These are phyloP conservation scores for Danio rerio DNA, from an alignment of 2,113 vertebrate species.

Conservation along the genomic window DNA sequence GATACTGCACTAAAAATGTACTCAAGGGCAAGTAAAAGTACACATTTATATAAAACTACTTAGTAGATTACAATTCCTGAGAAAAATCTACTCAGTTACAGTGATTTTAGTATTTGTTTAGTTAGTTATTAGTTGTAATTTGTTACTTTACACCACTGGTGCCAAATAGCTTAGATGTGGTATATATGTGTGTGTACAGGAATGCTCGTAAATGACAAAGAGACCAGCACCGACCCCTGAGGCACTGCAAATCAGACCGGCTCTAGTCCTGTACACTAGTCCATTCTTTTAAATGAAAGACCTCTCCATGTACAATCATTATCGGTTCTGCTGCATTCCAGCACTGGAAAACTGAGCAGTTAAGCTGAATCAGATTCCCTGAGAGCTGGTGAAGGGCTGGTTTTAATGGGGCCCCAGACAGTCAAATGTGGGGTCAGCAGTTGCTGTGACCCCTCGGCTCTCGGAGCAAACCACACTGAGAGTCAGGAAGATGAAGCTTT, in stretches of 20 bases:
- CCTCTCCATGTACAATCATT: constrained; percentile 3
- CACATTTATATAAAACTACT: too few species aligned
- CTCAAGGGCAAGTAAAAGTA: too few species aligned
- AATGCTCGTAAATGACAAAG: constrained; percentile 19
- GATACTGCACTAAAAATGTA: too few species aligned
- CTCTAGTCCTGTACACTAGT: constrained; percentile 6
- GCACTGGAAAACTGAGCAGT: constrained; percentile 25
- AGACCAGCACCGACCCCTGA: background rate
- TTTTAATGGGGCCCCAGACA: constrained; percentile 15
- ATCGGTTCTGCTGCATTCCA: constrained; percentile 31
- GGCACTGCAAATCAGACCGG: constrained; percentile 9
- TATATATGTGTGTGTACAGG: background rate
- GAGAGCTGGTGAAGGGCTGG: background rate
- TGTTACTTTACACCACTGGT: too few species aligned
- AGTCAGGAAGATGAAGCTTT: constrained; percentile 29
- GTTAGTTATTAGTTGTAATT: too few species aligned
- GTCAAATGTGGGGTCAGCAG: constrained; percentile 34
- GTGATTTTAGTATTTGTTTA: too few species aligned
- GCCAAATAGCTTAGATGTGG: background rate
- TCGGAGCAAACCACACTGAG: background rate
- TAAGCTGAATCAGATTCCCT: constrained; percentile 37
- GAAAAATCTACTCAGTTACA: too few species aligned
- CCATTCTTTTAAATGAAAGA: constrained; percentile 23
- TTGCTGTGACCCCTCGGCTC: constrained; percentile 19
- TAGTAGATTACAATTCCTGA: too few species aligned